Percentiles rank a stretch among this genome's conserved stretches.
Evolutionary conservation across 2,113 vertebrate genomes (phyloP).

Genomic region (Platysternon megacephalum): DNA sequence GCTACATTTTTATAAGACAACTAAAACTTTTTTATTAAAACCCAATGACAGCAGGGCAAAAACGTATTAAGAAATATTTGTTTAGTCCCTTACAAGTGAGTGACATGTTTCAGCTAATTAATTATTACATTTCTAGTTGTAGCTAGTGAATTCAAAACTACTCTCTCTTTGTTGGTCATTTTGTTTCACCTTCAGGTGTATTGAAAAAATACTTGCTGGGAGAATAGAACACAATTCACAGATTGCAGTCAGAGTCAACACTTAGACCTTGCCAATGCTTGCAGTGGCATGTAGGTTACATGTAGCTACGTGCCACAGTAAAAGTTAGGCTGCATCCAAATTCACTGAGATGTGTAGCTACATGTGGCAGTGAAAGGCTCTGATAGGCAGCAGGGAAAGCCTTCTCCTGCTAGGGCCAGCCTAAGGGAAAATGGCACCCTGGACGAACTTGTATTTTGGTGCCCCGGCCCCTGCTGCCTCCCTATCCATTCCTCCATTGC

Average conservation of each 20-base stretch:
- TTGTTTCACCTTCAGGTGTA: background rate
- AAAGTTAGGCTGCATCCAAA: too few species aligned
- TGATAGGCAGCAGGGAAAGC: too few species aligned
- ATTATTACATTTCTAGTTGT: background rate
- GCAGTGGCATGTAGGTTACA: too few species aligned
- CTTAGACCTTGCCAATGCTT: too few species aligned
- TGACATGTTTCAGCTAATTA: background rate
- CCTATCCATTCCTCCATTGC: too few species aligned
- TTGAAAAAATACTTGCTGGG: background rate
- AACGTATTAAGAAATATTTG: background rate
- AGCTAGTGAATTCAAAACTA: background rate
- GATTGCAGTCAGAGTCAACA: background rate
- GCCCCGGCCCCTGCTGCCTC: too few species aligned
- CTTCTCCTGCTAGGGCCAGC: too few species aligned
- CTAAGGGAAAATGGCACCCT: too few species aligned
- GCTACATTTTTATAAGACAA: background rate
- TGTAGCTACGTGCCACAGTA: too few species aligned
- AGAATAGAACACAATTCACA: background rate
- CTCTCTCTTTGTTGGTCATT: background rate
- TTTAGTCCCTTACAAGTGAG: background rate
- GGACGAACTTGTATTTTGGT: too few species aligned
- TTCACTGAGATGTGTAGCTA: too few species aligned
- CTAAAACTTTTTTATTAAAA: background rate
- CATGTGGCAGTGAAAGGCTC: too few species aligned
- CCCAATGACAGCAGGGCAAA: background rate